phyloP scores from a whole-genome alignment of 1,140 invertebrate species.

The Drosophila triauraria region DNA sequence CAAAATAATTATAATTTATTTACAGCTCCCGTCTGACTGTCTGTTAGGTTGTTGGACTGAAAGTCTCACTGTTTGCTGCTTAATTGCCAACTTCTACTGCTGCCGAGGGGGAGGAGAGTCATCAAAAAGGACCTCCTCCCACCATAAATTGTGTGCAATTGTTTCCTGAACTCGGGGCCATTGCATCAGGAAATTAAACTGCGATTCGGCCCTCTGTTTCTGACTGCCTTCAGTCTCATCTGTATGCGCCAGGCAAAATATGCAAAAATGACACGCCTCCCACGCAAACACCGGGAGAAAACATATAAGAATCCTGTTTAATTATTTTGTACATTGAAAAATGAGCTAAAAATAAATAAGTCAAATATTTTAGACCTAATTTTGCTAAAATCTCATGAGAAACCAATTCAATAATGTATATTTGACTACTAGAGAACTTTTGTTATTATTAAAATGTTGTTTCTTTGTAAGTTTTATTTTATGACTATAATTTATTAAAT shows the following conservation, averaged over 20 bases:
- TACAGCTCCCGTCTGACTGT: conserved; percentile 43
- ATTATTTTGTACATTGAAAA: no score
- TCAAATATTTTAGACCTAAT: no score
- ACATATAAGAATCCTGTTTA: neutral
- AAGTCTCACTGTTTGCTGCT: conserved; percentile 56
- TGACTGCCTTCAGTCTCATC: conserved; percentile 45
- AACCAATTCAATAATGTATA: neutral
- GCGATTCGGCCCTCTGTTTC: conserved; percentile 23
- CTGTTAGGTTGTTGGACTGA: conserved; percentile 34
- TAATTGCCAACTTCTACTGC: conserved; percentile 67
- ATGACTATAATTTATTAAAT: no score
- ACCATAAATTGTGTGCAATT: conserved; percentile 68
- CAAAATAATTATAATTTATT: conserved; percentile 78
- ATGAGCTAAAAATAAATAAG: neutral
- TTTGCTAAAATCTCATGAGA: neutral
- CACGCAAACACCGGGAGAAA: conserved; percentile 18
- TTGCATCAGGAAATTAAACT: conserved; percentile 59
- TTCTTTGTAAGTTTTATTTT: no score
- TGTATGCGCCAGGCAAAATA: conserved; percentile 63
- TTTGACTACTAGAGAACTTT: no score
- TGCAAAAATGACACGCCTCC: conserved; percentile 58
- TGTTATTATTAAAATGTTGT: no score
- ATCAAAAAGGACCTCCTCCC: conserved; percentile 24
- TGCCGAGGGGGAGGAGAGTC: conserved; percentile 25
- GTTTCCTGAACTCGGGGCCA: conserved; percentile 65